Evolutionary conservation across 2,888 invertebrate species (phyloP).

Genomic region (Drosophila austrosaltans): DNA sequence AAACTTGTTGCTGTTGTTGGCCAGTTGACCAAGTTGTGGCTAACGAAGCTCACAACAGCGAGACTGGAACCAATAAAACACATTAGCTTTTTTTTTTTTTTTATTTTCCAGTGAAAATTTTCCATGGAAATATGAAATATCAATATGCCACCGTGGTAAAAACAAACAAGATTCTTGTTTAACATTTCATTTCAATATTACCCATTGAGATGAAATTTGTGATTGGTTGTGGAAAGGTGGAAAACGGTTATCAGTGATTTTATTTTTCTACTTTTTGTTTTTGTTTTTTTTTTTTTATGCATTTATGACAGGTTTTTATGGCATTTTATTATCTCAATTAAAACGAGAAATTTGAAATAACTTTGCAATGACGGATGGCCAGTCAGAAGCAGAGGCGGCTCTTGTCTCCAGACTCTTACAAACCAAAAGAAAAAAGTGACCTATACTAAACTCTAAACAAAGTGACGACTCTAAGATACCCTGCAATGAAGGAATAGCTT

Average conservation of each 20-base stretch:
- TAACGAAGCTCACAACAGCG: slow-evolving; percentile 39
- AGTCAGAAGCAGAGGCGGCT: slow-evolving; percentile 29
- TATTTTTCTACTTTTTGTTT: slow-evolving; percentile 14
- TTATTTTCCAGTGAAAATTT: slow-evolving; percentile 6
- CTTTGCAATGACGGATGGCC: slow-evolving; percentile 58
- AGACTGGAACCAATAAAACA: slow-evolving; percentile 34
- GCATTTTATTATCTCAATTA: slow-evolving; percentile 68
- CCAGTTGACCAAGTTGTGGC: slow-evolving; percentile 58
- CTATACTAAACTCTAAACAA: neutral
- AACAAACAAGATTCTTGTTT: slow-evolving; percentile 67
- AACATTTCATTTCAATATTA: slow-evolving; percentile 4
- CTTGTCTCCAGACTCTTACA: neutral
- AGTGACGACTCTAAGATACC: neutral
- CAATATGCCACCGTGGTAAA: slow-evolving; percentile 70
- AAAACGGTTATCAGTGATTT: slow-evolving; percentile 3
- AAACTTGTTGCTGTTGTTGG: slow-evolving; percentile 51
- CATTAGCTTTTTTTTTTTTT: slow-evolving; percentile 30
- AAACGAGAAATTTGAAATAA: slow-evolving; percentile 45
- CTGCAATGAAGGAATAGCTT: neutral
- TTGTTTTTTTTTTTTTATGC: slow-evolving; percentile 59
- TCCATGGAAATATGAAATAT: slow-evolving; percentile 52
- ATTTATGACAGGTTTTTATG: slow-evolving; percentile 62
- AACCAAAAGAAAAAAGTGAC: slow-evolving; percentile 38
- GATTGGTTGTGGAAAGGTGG: neutral
- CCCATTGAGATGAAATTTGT: slow-evolving; percentile 7